These are phyloP conservation scores for Erebia ligea DNA, from an alignment of 2,888 invertebrate genomes.

Conservation along the genomic window DNA sequence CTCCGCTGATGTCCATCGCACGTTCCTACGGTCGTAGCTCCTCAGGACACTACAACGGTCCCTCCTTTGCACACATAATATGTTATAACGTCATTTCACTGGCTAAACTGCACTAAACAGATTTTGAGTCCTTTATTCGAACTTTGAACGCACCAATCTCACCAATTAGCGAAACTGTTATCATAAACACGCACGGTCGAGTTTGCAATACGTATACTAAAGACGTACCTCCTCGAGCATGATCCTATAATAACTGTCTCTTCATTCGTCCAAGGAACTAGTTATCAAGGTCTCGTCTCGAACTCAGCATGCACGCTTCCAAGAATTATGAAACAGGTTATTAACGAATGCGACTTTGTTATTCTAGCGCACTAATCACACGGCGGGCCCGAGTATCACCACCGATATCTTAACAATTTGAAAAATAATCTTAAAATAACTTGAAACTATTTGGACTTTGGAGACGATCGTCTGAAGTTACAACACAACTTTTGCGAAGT, in stretches of 20 bases:
- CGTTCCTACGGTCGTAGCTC: conserved; percentile 58
- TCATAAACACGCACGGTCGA: conserved; percentile 63
- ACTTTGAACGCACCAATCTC: conserved; percentile 69
- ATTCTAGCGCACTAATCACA: conserved; percentile 37
- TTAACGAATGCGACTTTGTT: conserved; percentile 56
- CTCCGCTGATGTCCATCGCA: conserved; percentile 79
- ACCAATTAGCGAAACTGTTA: conserved; percentile 56
- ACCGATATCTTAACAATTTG: conserved; percentile 32
- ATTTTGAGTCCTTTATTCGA: conserved; percentile 55
- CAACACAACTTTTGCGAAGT: conserved; percentile 48
- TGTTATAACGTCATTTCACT: conserved; percentile 66
- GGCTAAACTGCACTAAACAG: conserved; percentile 62
- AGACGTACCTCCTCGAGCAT: conserved; percentile 81
- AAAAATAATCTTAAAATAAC: conserved; percentile 27
- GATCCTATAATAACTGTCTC: conserved; percentile 80
- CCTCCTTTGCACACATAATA: conserved; percentile 66
- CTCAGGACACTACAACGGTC: conserved; percentile 67
- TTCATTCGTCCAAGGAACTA: conserved; percentile 80
- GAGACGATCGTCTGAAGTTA: conserved; percentile 47
- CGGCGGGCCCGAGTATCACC: conserved; percentile 40
- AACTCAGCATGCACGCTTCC: conserved; percentile 73
- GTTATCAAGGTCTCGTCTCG: conserved; percentile 83
- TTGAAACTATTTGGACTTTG: conserved; percentile 31
- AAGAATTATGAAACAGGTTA: conserved; percentile 74
- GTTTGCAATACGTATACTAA: conserved; percentile 73